Evolutionary conservation across 2,888 invertebrate species (phyloP).

Genomic region (Limnephilus rhombicus): DNA sequence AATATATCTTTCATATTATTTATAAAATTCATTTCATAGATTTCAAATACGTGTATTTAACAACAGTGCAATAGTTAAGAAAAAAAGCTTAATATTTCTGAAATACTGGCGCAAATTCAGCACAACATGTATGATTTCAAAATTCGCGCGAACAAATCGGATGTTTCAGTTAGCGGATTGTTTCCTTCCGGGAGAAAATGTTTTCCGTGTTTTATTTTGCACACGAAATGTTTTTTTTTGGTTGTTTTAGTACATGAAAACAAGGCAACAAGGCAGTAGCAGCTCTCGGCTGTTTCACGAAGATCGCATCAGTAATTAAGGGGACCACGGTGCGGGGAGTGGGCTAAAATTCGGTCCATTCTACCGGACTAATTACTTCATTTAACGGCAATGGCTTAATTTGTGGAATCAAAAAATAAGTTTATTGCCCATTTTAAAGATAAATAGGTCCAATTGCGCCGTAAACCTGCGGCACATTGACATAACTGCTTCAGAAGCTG

Average conservation of each 20-base stretch:
- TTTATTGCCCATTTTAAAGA: background rate
- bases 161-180: background rate
- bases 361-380: conserved; percentile 10
- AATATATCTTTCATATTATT: no score
- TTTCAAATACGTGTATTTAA: no score
- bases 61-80: no score
- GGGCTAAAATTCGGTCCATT: background rate
- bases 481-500: background rate
- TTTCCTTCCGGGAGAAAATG: background rate
- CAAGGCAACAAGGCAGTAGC: background rate
- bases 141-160: background rate
- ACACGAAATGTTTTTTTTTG: conserved; percentile 9
- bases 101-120: background rate
- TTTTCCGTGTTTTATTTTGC: background rate
- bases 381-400: background rate
- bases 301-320: conserved; percentile 33
- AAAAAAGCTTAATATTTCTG: background rate
- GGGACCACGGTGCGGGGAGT: background rate
- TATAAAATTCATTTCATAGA: no score
- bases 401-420: background rate
- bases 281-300: background rate
- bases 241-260: conserved; percentile 20
- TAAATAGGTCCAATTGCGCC: background rate
- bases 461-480: background rate
- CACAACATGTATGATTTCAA: background rate